Evolutionary conservation across 1,140 invertebrate species (phyloP).

Genomic region (Aphelenchoides fujianensis): DNA sequence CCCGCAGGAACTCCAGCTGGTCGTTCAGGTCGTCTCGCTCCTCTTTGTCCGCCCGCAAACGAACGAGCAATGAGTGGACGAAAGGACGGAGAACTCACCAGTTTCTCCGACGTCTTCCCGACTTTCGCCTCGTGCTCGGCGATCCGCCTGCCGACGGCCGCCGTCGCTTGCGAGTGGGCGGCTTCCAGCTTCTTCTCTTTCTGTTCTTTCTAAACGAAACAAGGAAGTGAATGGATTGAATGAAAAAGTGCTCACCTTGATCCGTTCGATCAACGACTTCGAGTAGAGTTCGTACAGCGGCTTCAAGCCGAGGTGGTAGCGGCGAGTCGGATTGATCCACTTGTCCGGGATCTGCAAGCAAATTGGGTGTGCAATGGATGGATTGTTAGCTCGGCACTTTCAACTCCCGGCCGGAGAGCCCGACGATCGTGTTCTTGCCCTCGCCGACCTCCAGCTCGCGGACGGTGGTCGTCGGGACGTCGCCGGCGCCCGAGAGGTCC

Average conservation of each 20-base stretch:
- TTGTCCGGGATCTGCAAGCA: no score
- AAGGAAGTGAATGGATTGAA: no score
- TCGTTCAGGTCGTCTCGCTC: no score
- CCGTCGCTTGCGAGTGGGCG: conserved; percentile 73
- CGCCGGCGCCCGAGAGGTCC: conserved; percentile 89
- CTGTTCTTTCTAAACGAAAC: no score
- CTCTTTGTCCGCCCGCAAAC: no score
- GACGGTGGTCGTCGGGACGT: conserved; percentile 83
- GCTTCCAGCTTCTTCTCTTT: no score
- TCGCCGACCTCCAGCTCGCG: conserved; percentile 69
- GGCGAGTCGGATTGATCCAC: no score
- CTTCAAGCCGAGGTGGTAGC: conserved; percentile 76
- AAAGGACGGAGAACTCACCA: no score
- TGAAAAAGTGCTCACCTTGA: conserved; percentile 64
- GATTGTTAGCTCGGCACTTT: conserved; percentile 82
- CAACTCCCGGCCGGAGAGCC: conserved; percentile 80
- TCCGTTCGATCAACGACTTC: conserved; percentile 74
- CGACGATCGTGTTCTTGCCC: conserved; percentile 77
- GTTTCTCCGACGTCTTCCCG: conserved; percentile 63
- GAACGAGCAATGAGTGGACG: no score
- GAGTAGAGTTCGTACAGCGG: conserved; percentile 82
- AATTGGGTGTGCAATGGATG: no score
- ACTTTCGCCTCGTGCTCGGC: conserved; percentile 67
- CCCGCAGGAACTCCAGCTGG: conserved; percentile 77
- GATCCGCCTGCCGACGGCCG: conserved; percentile 73